These are phyloP conservation scores for Aradophagus sp. DNA, from an alignment of 1,140 invertebrate species.

Conservation along the genomic window DNA sequence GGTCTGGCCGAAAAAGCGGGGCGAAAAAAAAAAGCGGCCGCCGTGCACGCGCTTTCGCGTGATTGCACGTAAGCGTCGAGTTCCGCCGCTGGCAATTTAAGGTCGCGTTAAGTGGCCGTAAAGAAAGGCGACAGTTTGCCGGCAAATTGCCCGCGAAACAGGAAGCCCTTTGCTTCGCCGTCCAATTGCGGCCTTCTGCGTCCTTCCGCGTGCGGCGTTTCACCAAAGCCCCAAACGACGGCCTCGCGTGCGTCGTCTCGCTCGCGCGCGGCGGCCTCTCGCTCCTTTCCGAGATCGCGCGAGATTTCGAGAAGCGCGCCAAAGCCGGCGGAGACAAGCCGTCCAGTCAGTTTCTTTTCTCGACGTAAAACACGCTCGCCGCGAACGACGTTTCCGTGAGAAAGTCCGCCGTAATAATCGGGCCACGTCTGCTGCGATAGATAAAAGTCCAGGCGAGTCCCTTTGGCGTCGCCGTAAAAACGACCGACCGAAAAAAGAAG, in stretches of 20 bases:
- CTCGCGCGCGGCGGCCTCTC: conserved; percentile 1
- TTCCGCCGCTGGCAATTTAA: conserved; percentile 43
- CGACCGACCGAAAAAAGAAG: too few relatives aligned
- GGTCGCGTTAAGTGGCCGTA: conserved; percentile 24
- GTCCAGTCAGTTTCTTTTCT: conserved; percentile 54
- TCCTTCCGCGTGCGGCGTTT: conserved; percentile 45
- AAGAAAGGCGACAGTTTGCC: conserved; percentile 33
- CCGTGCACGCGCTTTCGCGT: conserved; percentile 27
- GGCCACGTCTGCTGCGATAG: conserved; percentile 36
- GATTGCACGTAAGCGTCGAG: conserved; percentile 42
- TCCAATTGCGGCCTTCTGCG: conserved; percentile 41
- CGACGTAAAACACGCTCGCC: conserved; percentile 35
- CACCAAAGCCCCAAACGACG: conserved; percentile 23
- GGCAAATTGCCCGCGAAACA: conserved; percentile 48
- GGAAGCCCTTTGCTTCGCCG: conserved; percentile 45
- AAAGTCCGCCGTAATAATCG: conserved; percentile 48
- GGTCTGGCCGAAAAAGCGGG: conserved; percentile 1
- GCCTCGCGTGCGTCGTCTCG: conserved; percentile 5
- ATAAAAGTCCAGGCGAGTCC: conserved; percentile 20
- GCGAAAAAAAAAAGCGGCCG: background rate
- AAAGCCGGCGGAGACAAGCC: conserved; percentile 39
- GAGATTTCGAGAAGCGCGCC: conserved; percentile 41
- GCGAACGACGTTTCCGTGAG: conserved; percentile 45
- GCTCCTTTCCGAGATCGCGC: conserved; percentile 25
- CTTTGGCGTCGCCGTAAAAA: conserved; percentile 1